phyloP scores from a whole-genome alignment of 2,888 invertebrate species.

The Clanis bilineata region DNA sequence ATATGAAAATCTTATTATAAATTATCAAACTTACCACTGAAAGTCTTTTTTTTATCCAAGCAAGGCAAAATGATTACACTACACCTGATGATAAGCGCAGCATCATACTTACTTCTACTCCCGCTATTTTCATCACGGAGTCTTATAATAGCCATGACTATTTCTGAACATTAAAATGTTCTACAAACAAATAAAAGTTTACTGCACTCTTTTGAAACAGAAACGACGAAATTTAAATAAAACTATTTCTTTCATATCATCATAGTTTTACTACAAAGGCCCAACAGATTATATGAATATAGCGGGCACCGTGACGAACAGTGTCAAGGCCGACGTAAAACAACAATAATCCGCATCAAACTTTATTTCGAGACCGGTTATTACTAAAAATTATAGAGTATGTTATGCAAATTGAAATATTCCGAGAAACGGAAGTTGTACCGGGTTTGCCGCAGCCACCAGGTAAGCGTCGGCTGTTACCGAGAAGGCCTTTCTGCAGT shows the following conservation, averaged over 20 bases:
- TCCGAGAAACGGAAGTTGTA: slow-evolving; percentile 1
- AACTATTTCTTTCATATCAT: background rate
- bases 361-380: background rate
- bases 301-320: slow-evolving; percentile 19
- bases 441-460: background rate
- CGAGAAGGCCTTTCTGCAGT: background rate
- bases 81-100: too few species aligned
- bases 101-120: too few species aligned
- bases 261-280: background rate
- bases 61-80: too few species aligned
- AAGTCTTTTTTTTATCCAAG: too few species aligned
- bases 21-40: too few species aligned
- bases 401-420: slow-evolving; percentile 24
- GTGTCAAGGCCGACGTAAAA: slow-evolving; percentile 38
- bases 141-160: too few species aligned
- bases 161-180: too few species aligned
- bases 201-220: too few species aligned
- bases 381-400: slow-evolving; percentile 8
- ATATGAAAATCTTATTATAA: too few species aligned
- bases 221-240: background rate
- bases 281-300: background rate
- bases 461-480: background rate
- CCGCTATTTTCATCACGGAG: too few species aligned
- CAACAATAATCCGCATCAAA: background rate
- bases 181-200: too few species aligned